Evolutionary conservation across 2,113 vertebrate genomes (phyloP), one percentile per base, ranked within the genome.

Genomic region (Pampusana beccarii): DNA sequence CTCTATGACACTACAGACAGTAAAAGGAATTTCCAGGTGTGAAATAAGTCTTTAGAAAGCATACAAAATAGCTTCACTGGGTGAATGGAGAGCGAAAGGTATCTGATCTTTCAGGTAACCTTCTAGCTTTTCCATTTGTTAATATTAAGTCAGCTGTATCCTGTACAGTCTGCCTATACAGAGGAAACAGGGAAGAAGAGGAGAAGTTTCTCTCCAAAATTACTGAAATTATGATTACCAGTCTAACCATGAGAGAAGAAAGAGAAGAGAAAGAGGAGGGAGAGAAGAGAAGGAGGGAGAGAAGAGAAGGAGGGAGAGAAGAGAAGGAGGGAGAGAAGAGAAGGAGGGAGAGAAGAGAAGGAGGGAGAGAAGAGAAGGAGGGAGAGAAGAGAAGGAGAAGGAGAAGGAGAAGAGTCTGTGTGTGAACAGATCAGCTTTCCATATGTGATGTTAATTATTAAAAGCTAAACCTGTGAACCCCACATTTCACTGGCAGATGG

Each of bases 171-270:
- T 46, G 44, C 44, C n/a, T 53, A 33, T 33, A 67, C 4, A 46
- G 29, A 62, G 5, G 18, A 74, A 73, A 78, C 0, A 0, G 11
- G 40, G 1, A 50, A 23, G 26, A 64, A 24, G 3, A 56, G 11
- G 21, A 40, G 46, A 67, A 23, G 13, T 46, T 77, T 74, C 10
- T 57, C 28, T 57, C 66, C 77, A 70, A 88, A 91, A 57, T 31
- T 0, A 51, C 8, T 46, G 23, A 95, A 88, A 75, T 54, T 50
- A 71, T 11, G 10, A 86, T 53, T 80, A 40, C 44, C 3, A 10
- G 16, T 40, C 36, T 64, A 93, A 86, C 8, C n/a, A n/a, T n/a
- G n/a, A n/a, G n/a, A n/a, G n/a, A n/a, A n/a, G n/a, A n/a, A n/a
- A n/a, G n/a, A n/a, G n/a, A n/a, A n/a, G n/a, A n/a, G n/a, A n/a